Evolutionary conservation across 2,113 vertebrate species (phyloP).

Genomic region (Psittacara wagleri): DNA sequence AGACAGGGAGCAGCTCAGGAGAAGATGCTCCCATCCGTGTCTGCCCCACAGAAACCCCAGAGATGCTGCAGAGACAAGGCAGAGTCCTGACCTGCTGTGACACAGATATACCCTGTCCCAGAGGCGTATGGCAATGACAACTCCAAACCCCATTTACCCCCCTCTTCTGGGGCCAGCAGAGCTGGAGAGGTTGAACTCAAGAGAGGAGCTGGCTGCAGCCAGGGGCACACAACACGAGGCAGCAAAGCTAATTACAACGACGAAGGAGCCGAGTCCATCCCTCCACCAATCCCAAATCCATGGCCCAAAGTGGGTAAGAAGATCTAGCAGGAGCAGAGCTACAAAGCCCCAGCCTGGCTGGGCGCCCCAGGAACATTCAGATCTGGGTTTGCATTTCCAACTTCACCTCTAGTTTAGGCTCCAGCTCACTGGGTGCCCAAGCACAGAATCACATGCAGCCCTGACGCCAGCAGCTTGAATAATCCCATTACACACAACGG

Average conservation of each 20-base stretch:
- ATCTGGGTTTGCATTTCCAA: background rate
- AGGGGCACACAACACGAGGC: background rate
- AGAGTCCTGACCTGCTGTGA: background rate
- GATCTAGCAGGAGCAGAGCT: background rate
- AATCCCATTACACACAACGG: conserved; percentile 28
- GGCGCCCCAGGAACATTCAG: conserved; percentile 36
- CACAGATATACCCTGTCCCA: background rate
- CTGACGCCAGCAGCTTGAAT: conserved; percentile 13
- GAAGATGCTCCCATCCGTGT: background rate
- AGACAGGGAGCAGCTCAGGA: accelerated
- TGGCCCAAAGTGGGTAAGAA: accelerated
- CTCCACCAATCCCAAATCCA: background rate
- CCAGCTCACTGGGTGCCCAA: background rate
- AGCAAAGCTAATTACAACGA: background rate
- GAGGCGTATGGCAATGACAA: accelerated
- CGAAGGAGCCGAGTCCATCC: accelerated
- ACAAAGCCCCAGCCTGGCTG: conserved; percentile 24
- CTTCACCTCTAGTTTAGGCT: conserved; percentile 28
- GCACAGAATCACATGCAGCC: conserved; percentile 15
- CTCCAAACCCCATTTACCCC: background rate
- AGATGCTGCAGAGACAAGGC: background rate
- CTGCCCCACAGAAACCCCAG: background rate
- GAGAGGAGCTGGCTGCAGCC: background rate
- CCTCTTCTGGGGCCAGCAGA: background rate
- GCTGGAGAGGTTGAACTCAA: background rate